Base-by-base conservation (phyloP, 2,113 vertebrate species). In the Heterotilapia buettikoferi region DNA sequence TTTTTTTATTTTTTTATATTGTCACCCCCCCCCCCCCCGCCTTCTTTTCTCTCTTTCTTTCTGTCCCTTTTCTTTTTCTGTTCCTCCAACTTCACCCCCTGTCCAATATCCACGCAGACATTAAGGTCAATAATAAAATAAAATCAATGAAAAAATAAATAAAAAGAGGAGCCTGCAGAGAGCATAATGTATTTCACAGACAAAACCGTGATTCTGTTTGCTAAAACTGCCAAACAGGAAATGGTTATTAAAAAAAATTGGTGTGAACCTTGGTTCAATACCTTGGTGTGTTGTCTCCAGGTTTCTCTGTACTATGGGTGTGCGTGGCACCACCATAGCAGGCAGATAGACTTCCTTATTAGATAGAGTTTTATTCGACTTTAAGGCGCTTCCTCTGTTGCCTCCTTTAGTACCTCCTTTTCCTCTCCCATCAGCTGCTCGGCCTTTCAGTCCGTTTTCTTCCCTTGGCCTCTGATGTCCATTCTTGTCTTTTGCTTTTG, bases 241-340 rank as follows among this genome's bases (percentile, higher is more conserved):
- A 61, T 2, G 29, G 3, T 33, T 33, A 33, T 61, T 33, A 10
- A 61, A 10, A 61, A 33, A 18, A 61, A 33, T 10, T 26, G 14
- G 14, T 19, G 24, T 76, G 43, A 76, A 76, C 24, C 43, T 47
- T 52, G 43, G 16, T 84, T 85, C 9, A 7, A 79, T 90, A 95
- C 94, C 92, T 94, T 88, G 88, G 53, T 92, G 86, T 86, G 18
- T 92, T 92, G 89, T 94, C 56, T 94, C 93, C 88, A 91, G 89
- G 45, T 82, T 94, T 38, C 91, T 90, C 1, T 91, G 91, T 24
- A 90, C 90, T 31, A 96, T 87, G 43, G 95, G 95, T n/a, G 95
- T 96, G 12, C 95, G 95, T 24, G 95, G 95, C 26, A 96, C 95
- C 86, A 96, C 95, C 94, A 95, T 96, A 53, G 95, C 92, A 1